A percentile compares a stretch with the other conserved stretches of the same genome.
Conservation (phyloP, 2,797 vertebrate species). For the Iguana delicatissima region DNA sequence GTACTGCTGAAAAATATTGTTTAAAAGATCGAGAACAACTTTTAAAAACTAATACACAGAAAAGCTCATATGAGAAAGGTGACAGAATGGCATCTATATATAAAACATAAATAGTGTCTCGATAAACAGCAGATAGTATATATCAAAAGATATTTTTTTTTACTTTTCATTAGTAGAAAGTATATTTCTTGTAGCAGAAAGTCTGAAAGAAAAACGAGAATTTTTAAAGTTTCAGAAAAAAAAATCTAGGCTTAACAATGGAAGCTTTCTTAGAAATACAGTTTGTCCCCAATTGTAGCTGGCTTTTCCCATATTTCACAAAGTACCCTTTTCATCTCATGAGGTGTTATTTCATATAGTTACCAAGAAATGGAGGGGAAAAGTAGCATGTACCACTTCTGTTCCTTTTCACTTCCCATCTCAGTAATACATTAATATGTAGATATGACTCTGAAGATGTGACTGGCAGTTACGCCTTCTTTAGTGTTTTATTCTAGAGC, state of each 20-base stretch:
- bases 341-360: background rate
- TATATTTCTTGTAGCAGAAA: conserved; percentile 1
- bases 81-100: conserved; percentile 2
- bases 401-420: background rate
- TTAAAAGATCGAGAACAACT: conserved; percentile 23
- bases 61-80: conserved; percentile 34
- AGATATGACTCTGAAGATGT: no score
- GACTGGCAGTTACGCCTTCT: no score
- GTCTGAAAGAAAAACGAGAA: conserved; percentile 28
- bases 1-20: conserved; percentile 16
- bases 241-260: background rate
- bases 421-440: background rate
- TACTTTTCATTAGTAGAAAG: background rate
- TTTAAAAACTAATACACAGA: conserved; percentile 42
- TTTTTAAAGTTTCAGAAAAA: background rate
- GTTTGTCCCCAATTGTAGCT: background rate
- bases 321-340: background rate
- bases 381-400: background rate
- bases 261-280: background rate
- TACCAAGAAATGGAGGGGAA: background rate
- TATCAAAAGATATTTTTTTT: conserved; percentile 43
- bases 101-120: background rate
- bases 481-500: no score
- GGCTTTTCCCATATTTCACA: background rate
- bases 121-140: background rate